Base-by-base conservation (phyloP, 30 jellyfish, hydroid and myxozoan species). In the Haliclystus octoradiatus region DNA sequence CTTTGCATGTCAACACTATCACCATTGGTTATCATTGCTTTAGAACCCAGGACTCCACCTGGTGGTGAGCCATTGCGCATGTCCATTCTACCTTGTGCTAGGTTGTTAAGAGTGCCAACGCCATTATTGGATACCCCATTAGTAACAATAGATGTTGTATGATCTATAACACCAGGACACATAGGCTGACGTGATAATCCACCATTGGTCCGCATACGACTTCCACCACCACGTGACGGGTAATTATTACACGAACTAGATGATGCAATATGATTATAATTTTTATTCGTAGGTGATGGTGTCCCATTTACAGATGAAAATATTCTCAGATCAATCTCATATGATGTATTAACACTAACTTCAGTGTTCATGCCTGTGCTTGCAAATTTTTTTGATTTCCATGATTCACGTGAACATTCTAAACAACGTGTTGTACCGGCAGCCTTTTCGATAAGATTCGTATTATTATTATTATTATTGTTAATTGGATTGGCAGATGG, bases 321-420 rank as follows among this genome's bases (percentile, higher is more conserved):
- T 15, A 81, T 81, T 31, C 94, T 77, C 74, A 81, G 70, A 68
- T 81, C 98, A n/a, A 80, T 89, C 31, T 89, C 98, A 24, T 75
- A 64, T 69, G 87, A 62, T 4, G 98, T 95, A 67, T 89, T 89
- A 52, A 89, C 93, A 51, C 98, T 89, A 33, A 89, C 93, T 63
- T 89, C 98, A 0, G 98, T 89, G 76, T 89, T 89, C 98, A 89
- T 89, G 7, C 98, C 98, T 12, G 93, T 79, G 2, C 88, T 80
- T 34, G 98, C 72, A 84, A 81, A 89, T 40, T 88, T 79, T 75
- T 89, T 89, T 33, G 98, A 71, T 49, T 89, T 89, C 98, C 98
- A 89, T 25, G 98, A 78, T 62, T 89, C 98, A 30, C 98, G 81
- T 26, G 98, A 89, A 71, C 98, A 89, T 12, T 89, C 98, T 26